Conservation (phyloP, 2,888 invertebrate species). For the Halictus quadricinctus region DNA sequence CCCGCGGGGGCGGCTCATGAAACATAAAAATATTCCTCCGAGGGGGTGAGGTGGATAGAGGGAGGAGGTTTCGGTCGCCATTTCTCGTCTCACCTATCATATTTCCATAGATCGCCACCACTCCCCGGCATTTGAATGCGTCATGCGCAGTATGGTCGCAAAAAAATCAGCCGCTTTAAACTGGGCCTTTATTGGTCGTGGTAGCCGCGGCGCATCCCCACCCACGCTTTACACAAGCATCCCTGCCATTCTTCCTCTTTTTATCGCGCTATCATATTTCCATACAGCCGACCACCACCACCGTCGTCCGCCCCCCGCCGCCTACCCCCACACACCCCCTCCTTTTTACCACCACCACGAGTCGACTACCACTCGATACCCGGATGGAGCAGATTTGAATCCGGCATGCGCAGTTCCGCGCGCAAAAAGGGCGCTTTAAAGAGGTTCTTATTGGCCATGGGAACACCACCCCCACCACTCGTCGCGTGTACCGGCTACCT, state of each 20-base stretch:
- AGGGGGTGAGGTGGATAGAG: neutral
- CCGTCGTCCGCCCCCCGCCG: slow-evolving; percentile 63
- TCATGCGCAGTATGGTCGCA: slow-evolving; percentile 77
- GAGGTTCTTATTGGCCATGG: slow-evolving; percentile 81
- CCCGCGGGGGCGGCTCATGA: slow-evolving; percentile 55
- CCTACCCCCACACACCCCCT: slow-evolving; percentile 49
- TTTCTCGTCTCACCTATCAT: slow-evolving; percentile 72
- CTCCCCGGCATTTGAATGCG: slow-evolving; percentile 78
- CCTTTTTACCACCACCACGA: slow-evolving; percentile 43
- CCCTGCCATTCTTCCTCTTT: slow-evolving; percentile 72
- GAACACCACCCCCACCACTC: slow-evolving; percentile 73
- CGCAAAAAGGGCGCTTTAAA: slow-evolving; percentile 78
- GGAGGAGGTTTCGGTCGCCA: slow-evolving; percentile 59
- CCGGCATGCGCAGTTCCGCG: slow-evolving; percentile 77
- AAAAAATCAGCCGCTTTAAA: slow-evolving; percentile 69
- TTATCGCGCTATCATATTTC: slow-evolving; percentile 79
- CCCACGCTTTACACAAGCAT: slow-evolving; percentile 58
- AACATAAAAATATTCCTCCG: slow-evolving; percentile 32
- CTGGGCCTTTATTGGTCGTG: slow-evolving; percentile 70
- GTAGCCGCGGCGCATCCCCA: slow-evolving; percentile 63
- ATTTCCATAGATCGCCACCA: slow-evolving; percentile 74
- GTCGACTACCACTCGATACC: slow-evolving; percentile 63
- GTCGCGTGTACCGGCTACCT: slow-evolving; percentile 75
- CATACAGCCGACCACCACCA: slow-evolving; percentile 71
- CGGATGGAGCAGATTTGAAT: slow-evolving; percentile 76